Base-by-base conservation (phyloP, 1,140 invertebrate genomes). In the Neodiprion fabricii region DNA sequence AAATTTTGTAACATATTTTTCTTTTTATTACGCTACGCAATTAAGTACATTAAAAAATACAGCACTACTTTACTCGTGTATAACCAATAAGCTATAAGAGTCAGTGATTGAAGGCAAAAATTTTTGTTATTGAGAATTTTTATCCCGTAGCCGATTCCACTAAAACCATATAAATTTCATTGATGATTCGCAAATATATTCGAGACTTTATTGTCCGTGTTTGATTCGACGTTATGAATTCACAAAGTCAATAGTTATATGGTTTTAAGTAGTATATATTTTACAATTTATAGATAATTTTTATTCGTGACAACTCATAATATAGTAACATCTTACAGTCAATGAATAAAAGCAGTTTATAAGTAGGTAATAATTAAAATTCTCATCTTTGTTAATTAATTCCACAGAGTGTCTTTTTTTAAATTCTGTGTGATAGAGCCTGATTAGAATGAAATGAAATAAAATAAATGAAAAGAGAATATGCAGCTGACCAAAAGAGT, bases 31-130 rank as follows among this genome's bases (percentile, higher is more conserved):
- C 53, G 53, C 11, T 61, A 61, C n/a, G 80, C 80, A 78, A 80
- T 84, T 85, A 86, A 86, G 85, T 86, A 86, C 84, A 83, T 86
- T 86, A 85, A 86, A 86, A 86, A 85, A 85, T 86, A 86, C 83
- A 81, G 81, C 78, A 81, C 82, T 85, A 80, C 80, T 80, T 82
- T 80, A 76, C 78, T 78, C 80, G 76, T 76, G 71, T 71, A 65
- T 67, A 78, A 81, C 65, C 71, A 74, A 75, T 74, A 74, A 78
- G 72, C 68, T 72, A 72, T 71, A 73, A 67, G 72, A 69, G 47
- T 73, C 67, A 75, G 76, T 69, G 49, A 40, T 40, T 40, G 28
- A 77, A 78, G 76, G 74, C 76, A 66, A 71, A 81, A 79, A 66
- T 12, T 14, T 61, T 7, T 61, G 53, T 61, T 61, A 40, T 21